Percentiles rank a stretch among this genome's conserved stretches.
Evolutionary conservation across 1,140 invertebrate species (phyloP).

Genomic region (Aphaenogaster floridana): DNA sequence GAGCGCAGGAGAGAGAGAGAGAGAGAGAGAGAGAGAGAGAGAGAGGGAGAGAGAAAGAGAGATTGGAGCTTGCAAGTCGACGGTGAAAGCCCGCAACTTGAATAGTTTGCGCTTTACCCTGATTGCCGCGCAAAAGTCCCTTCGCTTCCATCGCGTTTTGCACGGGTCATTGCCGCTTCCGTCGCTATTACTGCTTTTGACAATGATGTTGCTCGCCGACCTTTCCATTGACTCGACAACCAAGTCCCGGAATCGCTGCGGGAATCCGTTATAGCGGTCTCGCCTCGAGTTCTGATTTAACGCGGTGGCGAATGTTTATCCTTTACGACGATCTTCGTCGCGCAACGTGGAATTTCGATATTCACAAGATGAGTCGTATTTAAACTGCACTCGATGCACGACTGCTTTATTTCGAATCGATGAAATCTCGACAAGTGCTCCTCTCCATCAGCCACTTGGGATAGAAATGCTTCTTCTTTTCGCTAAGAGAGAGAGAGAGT

Average conservation of each 20-base stretch:
- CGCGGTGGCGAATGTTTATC: neutral
- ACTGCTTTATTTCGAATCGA: constrained; percentile 50
- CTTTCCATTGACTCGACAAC: constrained; percentile 34
- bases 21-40: neutral
- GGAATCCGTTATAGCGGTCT: constrained; percentile 26
- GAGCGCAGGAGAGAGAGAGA: neutral
- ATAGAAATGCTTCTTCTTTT: constrained; percentile 37
- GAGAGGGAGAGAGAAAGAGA: neutral
- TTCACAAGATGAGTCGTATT: constrained; percentile 34
- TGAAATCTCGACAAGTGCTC: constrained; percentile 41
- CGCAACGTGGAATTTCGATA: constrained; percentile 28
- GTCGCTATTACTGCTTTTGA: constrained; percentile 52
- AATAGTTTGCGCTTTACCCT: constrained; percentile 74
- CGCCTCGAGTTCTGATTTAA: constrained; percentile 1
- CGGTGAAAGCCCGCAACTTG: constrained; percentile 76
- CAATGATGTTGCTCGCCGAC: constrained; percentile 53
- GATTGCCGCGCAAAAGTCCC: constrained; percentile 77
- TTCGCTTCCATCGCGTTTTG: constrained; percentile 64
- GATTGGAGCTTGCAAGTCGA: constrained; percentile 71
- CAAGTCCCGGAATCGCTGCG: neutral
- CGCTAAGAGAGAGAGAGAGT: neutral
- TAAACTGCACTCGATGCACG: constrained; percentile 44
- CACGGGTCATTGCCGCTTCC: constrained; percentile 71
- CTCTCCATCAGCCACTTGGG: constrained; percentile 5
- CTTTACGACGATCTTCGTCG: neutral